These are phyloP conservation scores for Myotis findleyi DNA, from an alignment of 2,797 vertebrate genomes.

Conservation along the genomic window DNA sequence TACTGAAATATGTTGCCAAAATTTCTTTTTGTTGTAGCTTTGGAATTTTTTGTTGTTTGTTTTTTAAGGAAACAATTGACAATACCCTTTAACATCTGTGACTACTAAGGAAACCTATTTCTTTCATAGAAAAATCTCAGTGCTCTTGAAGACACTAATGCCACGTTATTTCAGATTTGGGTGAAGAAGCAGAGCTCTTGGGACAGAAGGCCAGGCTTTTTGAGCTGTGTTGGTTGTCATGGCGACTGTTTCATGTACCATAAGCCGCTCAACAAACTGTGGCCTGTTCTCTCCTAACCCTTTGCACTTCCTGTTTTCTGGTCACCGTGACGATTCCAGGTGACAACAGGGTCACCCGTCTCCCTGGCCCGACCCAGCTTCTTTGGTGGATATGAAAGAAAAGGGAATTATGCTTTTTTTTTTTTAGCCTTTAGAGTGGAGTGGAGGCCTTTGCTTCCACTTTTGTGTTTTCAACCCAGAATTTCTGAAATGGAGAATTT, in stretches of 20 bases:
- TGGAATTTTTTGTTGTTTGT: slow-evolving; percentile 67
- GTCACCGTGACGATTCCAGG: slow-evolving; percentile 54
- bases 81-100: slow-evolving; percentile 80
- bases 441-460: slow-evolving; percentile 63
- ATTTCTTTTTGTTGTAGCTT: slow-evolving; percentile 79
- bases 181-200: slow-evolving; percentile 60
- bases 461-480: slow-evolving; percentile 76
- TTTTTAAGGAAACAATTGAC: slow-evolving; percentile 77
- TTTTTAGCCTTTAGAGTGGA: slow-evolving; percentile 47
- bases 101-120: slow-evolving; percentile 76
- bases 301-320: slow-evolving; percentile 65
- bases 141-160: slow-evolving; percentile 85
- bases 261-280: slow-evolving; percentile 27
- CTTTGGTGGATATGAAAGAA: slow-evolving; percentile 72
- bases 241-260: slow-evolving; percentile 72
- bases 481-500: slow-evolving; percentile 81
- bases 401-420: slow-evolving; percentile 55
- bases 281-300: not conserved
- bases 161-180: slow-evolving; percentile 75
- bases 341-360: slow-evolving; percentile 56
- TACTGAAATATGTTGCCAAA: slow-evolving; percentile 85
- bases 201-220: slow-evolving; percentile 67
- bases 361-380: slow-evolving; percentile 60
- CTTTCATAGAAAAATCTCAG: slow-evolving; percentile 72
- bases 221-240: slow-evolving; percentile 74